These are phyloP conservation scores for Gerosis bhagava DNA, from an alignment of 2,888 invertebrate genomes.

Conservation along the genomic window DNA sequence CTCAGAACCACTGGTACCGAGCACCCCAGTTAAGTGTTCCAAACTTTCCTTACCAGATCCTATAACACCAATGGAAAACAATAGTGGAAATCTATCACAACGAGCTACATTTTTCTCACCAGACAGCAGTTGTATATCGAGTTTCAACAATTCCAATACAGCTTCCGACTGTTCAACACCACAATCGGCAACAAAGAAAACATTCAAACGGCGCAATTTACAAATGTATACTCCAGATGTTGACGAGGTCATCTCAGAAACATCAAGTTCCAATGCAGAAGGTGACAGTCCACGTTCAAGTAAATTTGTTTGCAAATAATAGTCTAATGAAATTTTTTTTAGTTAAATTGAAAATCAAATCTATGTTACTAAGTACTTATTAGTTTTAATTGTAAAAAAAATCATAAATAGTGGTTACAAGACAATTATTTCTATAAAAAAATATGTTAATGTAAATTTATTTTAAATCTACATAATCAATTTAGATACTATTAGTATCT, in stretches of 20 bases:
- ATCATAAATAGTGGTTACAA: too few relatives aligned
- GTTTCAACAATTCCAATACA: slow-evolving; percentile 44
- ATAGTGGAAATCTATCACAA: slow-evolving; percentile 41
- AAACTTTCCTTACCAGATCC: slow-evolving; percentile 67
- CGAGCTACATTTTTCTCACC: slow-evolving; percentile 37
- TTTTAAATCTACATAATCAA: too few relatives aligned
- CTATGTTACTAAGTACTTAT: too few relatives aligned
- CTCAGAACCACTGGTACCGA: slow-evolving; percentile 28
- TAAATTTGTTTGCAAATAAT: slow-evolving; percentile 51
- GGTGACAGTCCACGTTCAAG: slow-evolving; percentile 48
- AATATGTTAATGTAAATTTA: too few relatives aligned
- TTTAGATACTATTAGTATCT: too few relatives aligned
- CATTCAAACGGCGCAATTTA: slow-evolving; percentile 70
- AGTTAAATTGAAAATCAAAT: neutral
- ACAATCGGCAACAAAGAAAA: slow-evolving; percentile 51
- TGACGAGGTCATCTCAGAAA: slow-evolving; percentile 48
- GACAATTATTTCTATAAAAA: too few relatives aligned
- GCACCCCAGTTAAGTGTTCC: slow-evolving; percentile 52
- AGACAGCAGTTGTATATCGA: slow-evolving; percentile 40
- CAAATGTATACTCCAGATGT: slow-evolving; percentile 63
- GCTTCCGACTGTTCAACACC: slow-evolving; percentile 56
- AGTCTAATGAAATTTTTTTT: slow-evolving; percentile 26
- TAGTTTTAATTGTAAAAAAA: too few relatives aligned
- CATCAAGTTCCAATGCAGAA: slow-evolving; percentile 44
- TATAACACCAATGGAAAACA: slow-evolving; percentile 54